A percentile compares a stretch with the other conserved stretches of the same genome.
Evolutionary conservation across 2,888 invertebrate genomes (phyloP).

Genomic region (Catocala nupta): DNA sequence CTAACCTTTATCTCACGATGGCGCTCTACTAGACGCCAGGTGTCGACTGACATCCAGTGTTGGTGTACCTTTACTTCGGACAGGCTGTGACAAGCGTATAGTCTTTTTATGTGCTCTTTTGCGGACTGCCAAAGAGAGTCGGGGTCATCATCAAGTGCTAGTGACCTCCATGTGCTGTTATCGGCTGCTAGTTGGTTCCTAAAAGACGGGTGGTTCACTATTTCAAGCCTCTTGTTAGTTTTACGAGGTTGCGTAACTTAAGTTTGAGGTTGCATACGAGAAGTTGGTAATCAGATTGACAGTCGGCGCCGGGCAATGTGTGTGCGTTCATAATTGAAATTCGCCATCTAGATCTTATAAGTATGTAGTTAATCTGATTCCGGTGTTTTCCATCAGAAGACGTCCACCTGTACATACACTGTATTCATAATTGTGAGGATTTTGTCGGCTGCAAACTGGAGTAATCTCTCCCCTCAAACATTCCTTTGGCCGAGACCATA

Average conservation of each 20-base stretch:
- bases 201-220: not conserved
- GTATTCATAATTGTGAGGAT: too few relatives aligned
- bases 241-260: not conserved
- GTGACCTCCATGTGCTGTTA: constrained; percentile 3
- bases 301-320: too few relatives aligned
- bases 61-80: not conserved
- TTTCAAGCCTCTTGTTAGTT: not conserved
- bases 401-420: too few relatives aligned
- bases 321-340: too few relatives aligned
- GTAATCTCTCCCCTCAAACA: too few relatives aligned
- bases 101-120: not conserved
- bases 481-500: too few relatives aligned
- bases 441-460: too few relatives aligned
- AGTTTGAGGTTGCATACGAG: not conserved
- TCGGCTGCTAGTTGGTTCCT: not conserved
- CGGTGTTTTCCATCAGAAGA: too few relatives aligned
- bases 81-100: not conserved
- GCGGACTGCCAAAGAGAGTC: constrained; percentile 1
- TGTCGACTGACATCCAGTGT: not conserved
- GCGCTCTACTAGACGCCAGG: constrained; percentile 4
- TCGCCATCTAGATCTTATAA: too few relatives aligned
- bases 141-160: not conserved
- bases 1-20: too few relatives aligned
- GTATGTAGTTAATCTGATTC: too few relatives aligned
- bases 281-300: too few relatives aligned